Percentiles rank a stretch among this genome's conserved stretches.
These are phyloP conservation scores for Pardosa pseudoannulata DNA, from an alignment of 2,888 invertebrate genomes.

Conservation along the genomic window DNA sequence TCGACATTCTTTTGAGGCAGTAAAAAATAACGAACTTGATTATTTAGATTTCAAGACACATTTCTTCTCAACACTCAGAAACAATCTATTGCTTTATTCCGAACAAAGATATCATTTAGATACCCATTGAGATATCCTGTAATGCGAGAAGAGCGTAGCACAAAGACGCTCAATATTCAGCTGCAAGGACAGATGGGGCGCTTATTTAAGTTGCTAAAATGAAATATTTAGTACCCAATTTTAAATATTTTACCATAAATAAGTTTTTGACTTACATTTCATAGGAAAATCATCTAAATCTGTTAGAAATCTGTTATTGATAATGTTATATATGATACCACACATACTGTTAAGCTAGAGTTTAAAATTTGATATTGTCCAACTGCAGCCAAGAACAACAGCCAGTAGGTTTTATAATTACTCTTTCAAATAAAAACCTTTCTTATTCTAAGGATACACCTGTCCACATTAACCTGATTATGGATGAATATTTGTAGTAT, in stretches of 20 bases:
- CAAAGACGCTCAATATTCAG: neutral
- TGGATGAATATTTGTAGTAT: constrained; percentile 29
- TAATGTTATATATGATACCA: too few relatives aligned
- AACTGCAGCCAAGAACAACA: constrained; percentile 4
- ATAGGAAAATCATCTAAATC: too few relatives aligned
- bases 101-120: constrained; percentile 1
- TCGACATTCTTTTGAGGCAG: too few relatives aligned
- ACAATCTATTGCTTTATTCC: neutral
- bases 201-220: neutral
- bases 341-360: too few relatives aligned
- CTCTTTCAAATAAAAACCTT: neutral
- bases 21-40: too few relatives aligned
- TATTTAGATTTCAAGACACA: neutral
- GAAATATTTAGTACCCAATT: too few relatives aligned
- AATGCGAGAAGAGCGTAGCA: neutral
- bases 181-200: neutral
- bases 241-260: too few relatives aligned
- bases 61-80: neutral
- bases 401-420: neutral
- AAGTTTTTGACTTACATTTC: too few relatives aligned
- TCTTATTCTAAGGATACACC: constrained; percentile 22
- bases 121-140: neutral
- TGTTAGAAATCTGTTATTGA: too few relatives aligned
- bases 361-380: too few relatives aligned
- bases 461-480: constrained; percentile 54